Base-by-base conservation (phyloP, 2,113 vertebrate species). In the Desmodus rotundus region DNA sequence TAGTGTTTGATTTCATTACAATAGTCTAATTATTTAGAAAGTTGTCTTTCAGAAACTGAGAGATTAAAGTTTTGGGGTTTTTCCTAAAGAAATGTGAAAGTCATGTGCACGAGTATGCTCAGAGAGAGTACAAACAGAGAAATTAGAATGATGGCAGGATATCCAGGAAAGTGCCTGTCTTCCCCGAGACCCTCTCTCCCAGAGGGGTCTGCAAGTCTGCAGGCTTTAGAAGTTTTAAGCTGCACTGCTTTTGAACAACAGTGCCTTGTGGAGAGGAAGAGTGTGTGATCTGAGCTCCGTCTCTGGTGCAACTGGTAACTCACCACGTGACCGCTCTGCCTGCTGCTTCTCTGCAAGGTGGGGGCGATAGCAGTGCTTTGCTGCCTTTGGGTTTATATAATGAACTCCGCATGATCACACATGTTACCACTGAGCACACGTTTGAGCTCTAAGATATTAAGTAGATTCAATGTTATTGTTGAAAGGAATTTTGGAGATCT, bases 1-100 rank as follows among this genome's bases (percentile, higher is more conserved):
- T 82, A 67, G 89, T 95, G 63, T 91, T 96, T 89, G 92, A 94
- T 96, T 97, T 96, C 82, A 96, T 50, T 88, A 16, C 88, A 82
- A 82, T 11, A 96, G 83, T 56, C 58, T 73, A 28, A 58, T 87
- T 58, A 58, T 84, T 98, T 96, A 85, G 67, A 95, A 96, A 95
- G 58, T 70, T 95, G 36, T 96, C 76, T 87, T 87, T 96, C 88
- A 92, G 88, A 96, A 96, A 93, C 72, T 41, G 94, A 93, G 91
- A 96, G 81, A 76, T 93, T 91, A n/a, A 96, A 83, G 41, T 95
- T 84, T 87, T 50, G 14, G 33, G 19, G 7, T 38, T 86, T 89
- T 96, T 76, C 67, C 63, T 78, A 85, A 76, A 68, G 84, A 81
- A 95, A 92, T 81, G 77, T 92, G 84, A 58, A 68, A 86, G 43